These are phyloP conservation scores for Anthopleura xanthogrammica DNA, from an alignment of 92 coral and sea anemone genomes.

Conservation along the genomic window DNA sequence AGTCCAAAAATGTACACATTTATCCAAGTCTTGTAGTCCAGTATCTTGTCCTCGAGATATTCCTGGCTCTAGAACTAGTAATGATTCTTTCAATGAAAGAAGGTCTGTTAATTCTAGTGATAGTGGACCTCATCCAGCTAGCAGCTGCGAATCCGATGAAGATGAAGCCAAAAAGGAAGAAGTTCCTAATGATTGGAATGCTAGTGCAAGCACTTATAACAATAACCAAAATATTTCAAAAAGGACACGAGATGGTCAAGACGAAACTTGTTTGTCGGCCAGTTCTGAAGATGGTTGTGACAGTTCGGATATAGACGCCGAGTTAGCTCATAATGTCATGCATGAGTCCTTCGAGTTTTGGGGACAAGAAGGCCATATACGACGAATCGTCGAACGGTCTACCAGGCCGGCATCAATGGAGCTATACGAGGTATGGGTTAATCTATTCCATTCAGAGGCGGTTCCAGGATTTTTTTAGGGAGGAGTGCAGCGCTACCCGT, in stretches of 20 bases:
- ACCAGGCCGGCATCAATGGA: slow-evolving; percentile 42
- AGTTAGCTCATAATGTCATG: slow-evolving; percentile 40
- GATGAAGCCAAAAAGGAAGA: slow-evolving; percentile 29
- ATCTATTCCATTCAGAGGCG: neutral
- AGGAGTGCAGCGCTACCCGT: no score
- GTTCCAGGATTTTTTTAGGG: neutral
- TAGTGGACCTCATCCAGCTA: slow-evolving; percentile 54
- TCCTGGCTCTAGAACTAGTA: slow-evolving; percentile 6
- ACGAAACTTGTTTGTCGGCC: slow-evolving; percentile 18
- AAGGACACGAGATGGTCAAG: slow-evolving; percentile 15
- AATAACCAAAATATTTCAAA: slow-evolving; percentile 35
- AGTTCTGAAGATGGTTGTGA: slow-evolving; percentile 42
- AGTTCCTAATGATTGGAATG: slow-evolving; percentile 23
- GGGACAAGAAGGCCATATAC: slow-evolving; percentile 59
- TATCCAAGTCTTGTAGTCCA: slow-evolving; percentile 7
- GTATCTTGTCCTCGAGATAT: slow-evolving; percentile 23
- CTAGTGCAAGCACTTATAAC: slow-evolving; percentile 22
- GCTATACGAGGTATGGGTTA: slow-evolving; percentile 37
- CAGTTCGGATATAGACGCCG: slow-evolving; percentile 66
- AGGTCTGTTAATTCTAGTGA: slow-evolving; percentile 31
- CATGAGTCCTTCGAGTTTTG: slow-evolving; percentile 55
- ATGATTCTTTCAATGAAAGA: slow-evolving; percentile 6
- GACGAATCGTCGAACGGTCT: slow-evolving; percentile 46
- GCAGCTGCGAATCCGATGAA: slow-evolving; percentile 60
- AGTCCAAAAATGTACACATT: neutral